Evolutionary conservation across 2,113 vertebrate genomes (phyloP), one percentile per base, ranked within the genome.

Genomic region (Phylloscopus whistleri): DNA sequence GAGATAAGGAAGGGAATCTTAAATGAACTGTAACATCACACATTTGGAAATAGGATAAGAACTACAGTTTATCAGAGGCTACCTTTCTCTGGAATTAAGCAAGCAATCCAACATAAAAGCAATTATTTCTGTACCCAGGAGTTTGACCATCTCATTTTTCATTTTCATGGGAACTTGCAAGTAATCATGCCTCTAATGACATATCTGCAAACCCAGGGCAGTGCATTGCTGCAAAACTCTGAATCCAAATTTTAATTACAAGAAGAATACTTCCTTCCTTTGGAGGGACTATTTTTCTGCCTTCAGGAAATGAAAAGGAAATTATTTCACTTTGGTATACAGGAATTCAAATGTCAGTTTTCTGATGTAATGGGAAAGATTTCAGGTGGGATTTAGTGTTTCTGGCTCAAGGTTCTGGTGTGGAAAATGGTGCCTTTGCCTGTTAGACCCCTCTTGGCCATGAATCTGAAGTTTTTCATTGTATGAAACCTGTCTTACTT

Each of bases 271-370:
- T 79, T 90, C 67, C 70, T 89, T 87, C 56, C 69, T 96, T 93
- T 13, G 10, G 39, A 77, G 77, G 63, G 31, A 30, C 19, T 46
- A 23, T 33, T 91, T 48, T 46, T 21, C 31, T 37, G 7, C 73
- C 48, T 64, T 55, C 74, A 80, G 90, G 86, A 95, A 95, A 84
- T 73, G 55, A 44, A 88, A 83, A 73, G 75, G 88, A 96, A 93
- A 86, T 92, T 3, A 89, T 84, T 89, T 96, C 59, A 77, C 56
- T 93, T 72, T 64, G 52, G 20, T 60, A 6, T 81, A 72, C 14
- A 48, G 80, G 76, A 68, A 88, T 94, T 80, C 44, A 78, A 88
- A 75, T 64, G 74, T 39, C 43, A 90, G 2, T 35, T 91, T 75
- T 58, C 76, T 87, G 85, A 90, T 75, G 82, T 78, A 96, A 87